Base-by-base conservation (phyloP, 2,888 invertebrate genomes). In the Polymixis lichenea region DNA sequence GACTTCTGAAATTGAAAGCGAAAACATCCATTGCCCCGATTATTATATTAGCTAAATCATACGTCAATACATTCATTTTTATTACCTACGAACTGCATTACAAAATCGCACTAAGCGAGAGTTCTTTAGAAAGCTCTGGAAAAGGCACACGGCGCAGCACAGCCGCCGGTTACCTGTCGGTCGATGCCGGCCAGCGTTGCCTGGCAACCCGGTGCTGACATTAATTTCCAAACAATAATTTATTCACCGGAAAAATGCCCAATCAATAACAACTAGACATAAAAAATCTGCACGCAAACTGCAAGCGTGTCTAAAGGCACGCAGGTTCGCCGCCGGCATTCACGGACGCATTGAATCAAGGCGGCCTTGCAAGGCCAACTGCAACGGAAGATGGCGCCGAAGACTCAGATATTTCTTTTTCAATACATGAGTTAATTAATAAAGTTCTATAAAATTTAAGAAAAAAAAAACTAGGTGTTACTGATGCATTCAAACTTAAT, bases 61-160 rank as follows among this genome's bases (percentile, higher is more conserved):
- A 28, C 66, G 55, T 15, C 15, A 55, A 32, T 60, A 60, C 17
- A 28, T 28, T 15, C 1, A n/a, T 25, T 78, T 70, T 65, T 22
- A 56, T 17, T 61, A n/a, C n/a, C n/a, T n/a, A n/a, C 1, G n/a
- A 61, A 55, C 46, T 9, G 43, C 25, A 70, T 58, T 46, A 61
- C 61, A 78, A 81, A 77, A 80, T 70, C 32, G 78, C 58, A 78
- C 56, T 88, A 90, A 89, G 89, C 87, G 91, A 92, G 91, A 86
- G 87, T 92, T 92, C 89, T 86, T 84, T 89, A 89, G 92, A 94
- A 94, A 92, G 91, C 90, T 92, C 92, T 90, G 88, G 92, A 90
- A 90, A 85, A 79, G 73, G 76, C 66, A 53, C 56, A 65, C 72
- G 19, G 60, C 38, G 53, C 15, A 60, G 49, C 72, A 67, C 55